Conservation (phyloP, 30 jellyfish, hydroid and myxozoan species). For the Phacellophora camtschatica region DNA sequence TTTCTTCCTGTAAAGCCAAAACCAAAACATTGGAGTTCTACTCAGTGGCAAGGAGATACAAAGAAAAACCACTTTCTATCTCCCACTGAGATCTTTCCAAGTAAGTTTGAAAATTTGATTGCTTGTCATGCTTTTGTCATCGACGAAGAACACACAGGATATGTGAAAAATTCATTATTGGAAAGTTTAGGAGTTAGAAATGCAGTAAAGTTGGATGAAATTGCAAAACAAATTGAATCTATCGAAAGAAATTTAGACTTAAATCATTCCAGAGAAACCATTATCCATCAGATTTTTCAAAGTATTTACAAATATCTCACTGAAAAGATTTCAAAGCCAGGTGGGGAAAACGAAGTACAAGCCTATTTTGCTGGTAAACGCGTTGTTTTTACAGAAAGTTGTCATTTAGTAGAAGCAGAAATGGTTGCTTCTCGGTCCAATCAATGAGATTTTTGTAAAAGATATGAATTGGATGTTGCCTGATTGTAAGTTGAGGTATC, state of each 20-base stretch:
- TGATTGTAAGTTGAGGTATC: slow-evolving; percentile 14
- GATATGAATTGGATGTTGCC: slow-evolving; percentile 50
- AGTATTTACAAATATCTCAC: neutral
- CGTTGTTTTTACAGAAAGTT: neutral
- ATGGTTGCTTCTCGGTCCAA: slow-evolving; percentile 10
- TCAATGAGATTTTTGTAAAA: slow-evolving; percentile 16
- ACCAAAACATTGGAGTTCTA: neutral
- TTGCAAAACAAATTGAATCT: neutral
- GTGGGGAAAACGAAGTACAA: neutral
- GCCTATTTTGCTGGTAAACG: neutral
- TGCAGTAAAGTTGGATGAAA: neutral
- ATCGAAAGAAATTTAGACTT: neutral
- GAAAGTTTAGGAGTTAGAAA: neutral
- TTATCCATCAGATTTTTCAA: neutral
- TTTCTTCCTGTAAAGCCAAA: slow-evolving; percentile 21
- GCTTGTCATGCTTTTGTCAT: slow-evolving; percentile 16
- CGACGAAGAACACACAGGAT: neutral
- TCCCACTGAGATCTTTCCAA: neutral
- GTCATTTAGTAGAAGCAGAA: slow-evolving; percentile 7
- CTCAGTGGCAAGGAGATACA: slow-evolving; percentile 2
- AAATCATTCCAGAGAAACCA: neutral
- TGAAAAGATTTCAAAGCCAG: neutral
- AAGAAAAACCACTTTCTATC: neutral
- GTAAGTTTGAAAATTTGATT: slow-evolving; percentile 11
- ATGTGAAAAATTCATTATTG: neutral